Base-by-base conservation (phyloP, 2,113 vertebrate genomes). In the Hoplias malabaricus region DNA sequence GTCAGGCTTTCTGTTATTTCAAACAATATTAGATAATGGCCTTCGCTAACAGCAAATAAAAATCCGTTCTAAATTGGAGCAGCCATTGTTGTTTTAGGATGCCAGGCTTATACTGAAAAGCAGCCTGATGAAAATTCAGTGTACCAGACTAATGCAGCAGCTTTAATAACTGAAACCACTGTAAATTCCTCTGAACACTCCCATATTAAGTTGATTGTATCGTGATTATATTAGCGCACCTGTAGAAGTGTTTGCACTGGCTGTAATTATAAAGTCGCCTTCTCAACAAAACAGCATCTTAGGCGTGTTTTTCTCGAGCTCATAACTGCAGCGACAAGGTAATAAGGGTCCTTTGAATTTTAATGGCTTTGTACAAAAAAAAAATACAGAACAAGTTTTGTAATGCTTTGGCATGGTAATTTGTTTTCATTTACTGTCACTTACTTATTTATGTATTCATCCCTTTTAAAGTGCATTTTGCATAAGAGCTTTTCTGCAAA, bases 361-460 rank as follows among this genome's bases (percentile, higher is more conserved):
- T 77, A 77, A 69, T 77, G 40, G 65, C 25, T 69, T 77, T 59
- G 42, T 57, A 46, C 8, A 65, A 77, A 73, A 77, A 68, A 61
- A n/a, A n/a, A n/a, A n/a, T n/a, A n/a, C 1, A 1, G 25, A 76
- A 50, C 42, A 38, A 68, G 74, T 27, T 69, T 69, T 59, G 38
- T 77, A 38, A 69, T 75, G 61, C 61, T 75, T 75, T 54, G 61
- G 61, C 73, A 66, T 75, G 73, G 61, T 75, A 75, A 78, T 69
- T 75, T 63, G 43, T 54, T 76, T 80, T 57, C 12, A 73, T 67
- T 72, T 62, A 50, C 36, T 42, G 69, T 21, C 63, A 67, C 61
- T 71, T 71, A 67, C 61, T 71, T 76, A 77, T 77, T 67, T 79
- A 59, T 79, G 50, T 65, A 73, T 67, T 73, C 56, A 68, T 73